A percentile compares a stretch with the other conserved stretches of the same genome.
Conservation (phyloP, 1,140 invertebrate species). For the Calephelis virginiensis region DNA sequence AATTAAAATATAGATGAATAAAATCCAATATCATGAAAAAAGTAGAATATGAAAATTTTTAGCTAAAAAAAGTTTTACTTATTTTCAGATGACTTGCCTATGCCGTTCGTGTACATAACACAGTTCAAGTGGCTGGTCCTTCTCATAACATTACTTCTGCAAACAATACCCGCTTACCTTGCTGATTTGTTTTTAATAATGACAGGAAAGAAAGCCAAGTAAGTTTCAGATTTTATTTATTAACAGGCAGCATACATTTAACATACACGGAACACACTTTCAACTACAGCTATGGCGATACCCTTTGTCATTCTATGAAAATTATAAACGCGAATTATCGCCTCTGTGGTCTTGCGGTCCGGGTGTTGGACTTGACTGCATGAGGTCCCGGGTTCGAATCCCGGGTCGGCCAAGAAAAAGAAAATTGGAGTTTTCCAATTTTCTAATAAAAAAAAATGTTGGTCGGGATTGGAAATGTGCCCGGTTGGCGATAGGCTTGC, state of each 20-base stretch:
- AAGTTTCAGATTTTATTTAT: slow-evolving; percentile 1
- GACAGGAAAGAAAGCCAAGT: slow-evolving; percentile 34
- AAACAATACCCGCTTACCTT: slow-evolving; percentile 33
- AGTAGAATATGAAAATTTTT: not conserved
- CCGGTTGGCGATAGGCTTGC: too few relatives aligned
- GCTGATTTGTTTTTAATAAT: slow-evolving; percentile 31
- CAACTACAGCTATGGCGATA: too few relatives aligned
- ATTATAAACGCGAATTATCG: too few relatives aligned
- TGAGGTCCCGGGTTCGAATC: too few relatives aligned
- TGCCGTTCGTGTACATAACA: slow-evolving; percentile 26
- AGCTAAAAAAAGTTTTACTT: not conserved
- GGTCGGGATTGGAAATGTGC: too few relatives aligned
- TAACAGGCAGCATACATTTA: not conserved
- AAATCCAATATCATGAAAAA: not conserved
- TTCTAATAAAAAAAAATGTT: too few relatives aligned
- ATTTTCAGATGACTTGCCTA: slow-evolving; percentile 34
- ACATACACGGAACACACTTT: not conserved
- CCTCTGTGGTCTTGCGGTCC: too few relatives aligned
- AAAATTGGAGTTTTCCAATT: too few relatives aligned
- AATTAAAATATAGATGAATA: too few relatives aligned
- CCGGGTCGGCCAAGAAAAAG: too few relatives aligned
- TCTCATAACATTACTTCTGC: slow-evolving; percentile 30
- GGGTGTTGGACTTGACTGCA: too few relatives aligned
- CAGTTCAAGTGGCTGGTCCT: slow-evolving; percentile 21
- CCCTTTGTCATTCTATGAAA: too few relatives aligned